These are phyloP conservation scores for Holacanthella duospinosa DNA, from an alignment of 2,888 invertebrate species.

Conservation along the genomic window DNA sequence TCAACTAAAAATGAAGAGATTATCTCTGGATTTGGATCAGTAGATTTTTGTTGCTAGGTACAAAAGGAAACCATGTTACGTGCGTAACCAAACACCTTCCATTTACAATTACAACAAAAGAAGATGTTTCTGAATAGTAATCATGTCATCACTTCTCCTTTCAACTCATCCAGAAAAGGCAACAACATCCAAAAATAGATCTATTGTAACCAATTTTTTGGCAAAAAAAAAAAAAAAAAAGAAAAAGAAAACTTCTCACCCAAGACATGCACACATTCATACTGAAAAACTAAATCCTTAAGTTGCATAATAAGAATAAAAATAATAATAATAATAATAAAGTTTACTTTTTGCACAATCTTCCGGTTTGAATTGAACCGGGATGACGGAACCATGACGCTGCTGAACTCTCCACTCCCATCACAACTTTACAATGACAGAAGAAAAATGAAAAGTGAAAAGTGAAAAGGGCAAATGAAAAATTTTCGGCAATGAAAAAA, in stretches of 20 bases:
- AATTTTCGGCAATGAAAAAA: conserved; percentile 5
- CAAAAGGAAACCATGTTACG: background rate
- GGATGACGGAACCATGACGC: background rate
- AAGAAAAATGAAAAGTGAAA: background rate
- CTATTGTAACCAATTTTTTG: background rate
- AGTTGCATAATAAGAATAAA: no score
- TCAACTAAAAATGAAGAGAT: background rate
- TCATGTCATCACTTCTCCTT: background rate
- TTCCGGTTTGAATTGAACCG: no score
- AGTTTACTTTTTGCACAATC: no score
- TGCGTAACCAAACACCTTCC: background rate
- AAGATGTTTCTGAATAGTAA: background rate
- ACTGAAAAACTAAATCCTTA: no score
- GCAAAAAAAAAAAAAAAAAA: no score
- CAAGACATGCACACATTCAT: no score
- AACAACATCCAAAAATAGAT: background rate
- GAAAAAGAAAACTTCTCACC: no score
- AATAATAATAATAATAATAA: no score
- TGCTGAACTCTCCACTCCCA: background rate
- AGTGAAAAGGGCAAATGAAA: background rate
- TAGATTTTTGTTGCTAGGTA: background rate
- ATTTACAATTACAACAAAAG: no score
- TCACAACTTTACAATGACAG: no score
- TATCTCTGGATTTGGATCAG: background rate
- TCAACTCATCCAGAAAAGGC: background rate